These are phyloP conservation scores for Crotalus helleri DNA, from an alignment of 2,113 vertebrate genomes.

Conservation along the genomic window DNA sequence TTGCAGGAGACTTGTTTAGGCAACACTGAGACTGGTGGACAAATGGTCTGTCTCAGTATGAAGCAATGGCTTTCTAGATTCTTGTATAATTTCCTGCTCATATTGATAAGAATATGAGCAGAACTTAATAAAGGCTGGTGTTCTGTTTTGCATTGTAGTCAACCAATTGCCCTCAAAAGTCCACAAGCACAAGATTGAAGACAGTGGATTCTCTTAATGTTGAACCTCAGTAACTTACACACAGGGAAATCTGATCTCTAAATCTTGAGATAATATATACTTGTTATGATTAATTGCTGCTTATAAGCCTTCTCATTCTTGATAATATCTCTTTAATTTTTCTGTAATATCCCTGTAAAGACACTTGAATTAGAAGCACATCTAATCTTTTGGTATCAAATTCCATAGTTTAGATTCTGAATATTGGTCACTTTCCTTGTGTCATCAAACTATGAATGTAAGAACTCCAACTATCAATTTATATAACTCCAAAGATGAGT, in stretches of 20 bases:
- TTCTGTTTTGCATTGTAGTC: neutral
- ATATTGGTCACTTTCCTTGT: constrained; percentile 49
- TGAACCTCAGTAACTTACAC: neutral
- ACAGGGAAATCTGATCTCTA: neutral
- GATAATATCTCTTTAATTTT: neutral
- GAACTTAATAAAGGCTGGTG: too few species aligned
- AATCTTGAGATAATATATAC: neutral
- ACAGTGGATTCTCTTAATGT: neutral
- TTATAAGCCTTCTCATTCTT: neutral
- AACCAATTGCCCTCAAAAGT: neutral
- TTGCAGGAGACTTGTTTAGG: neutral
- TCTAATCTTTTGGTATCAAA: neutral
- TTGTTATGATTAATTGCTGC: neutral
- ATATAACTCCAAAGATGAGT: constrained; percentile 68
- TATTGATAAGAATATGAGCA: neutral
- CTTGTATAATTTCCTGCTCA: neutral
- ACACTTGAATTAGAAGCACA: neutral
- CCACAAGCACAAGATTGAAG: neutral
- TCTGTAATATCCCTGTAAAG: neutral
- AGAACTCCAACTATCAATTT: constrained; percentile 65
- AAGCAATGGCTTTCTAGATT: neutral
- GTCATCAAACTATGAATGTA: constrained; percentile 54
- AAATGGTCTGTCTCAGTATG: neutral
- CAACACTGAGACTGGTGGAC: neutral
- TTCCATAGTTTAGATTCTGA: neutral